Base-by-base conservation (phyloP, 2,113 vertebrate species). In the Ceratotherium simum region DNA sequence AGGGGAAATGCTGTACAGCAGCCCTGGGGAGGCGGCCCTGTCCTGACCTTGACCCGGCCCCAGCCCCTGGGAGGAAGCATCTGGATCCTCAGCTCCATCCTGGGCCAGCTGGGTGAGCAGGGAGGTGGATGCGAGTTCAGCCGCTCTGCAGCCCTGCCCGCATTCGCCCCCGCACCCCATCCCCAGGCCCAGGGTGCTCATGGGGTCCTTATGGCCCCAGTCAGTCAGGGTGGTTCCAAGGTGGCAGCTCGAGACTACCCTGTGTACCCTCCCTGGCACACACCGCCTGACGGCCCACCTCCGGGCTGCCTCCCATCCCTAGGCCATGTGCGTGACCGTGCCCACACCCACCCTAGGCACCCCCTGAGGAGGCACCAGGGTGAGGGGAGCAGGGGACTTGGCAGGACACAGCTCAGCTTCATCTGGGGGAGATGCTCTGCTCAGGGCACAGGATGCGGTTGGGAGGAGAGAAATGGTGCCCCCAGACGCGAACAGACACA, bases 111-210 rank as follows among this genome's bases (percentile, higher is more conserved):
- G 80, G 60, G n/a, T 3, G 12, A 62, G n/a, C 27, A 39, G 54
- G 5, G 20, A 93, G 39, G 11, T 4, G 20, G 81, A 8, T 1
- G 0, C 20, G 42, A 51, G 42, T 23, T 83, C 0, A 0, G 51
- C 42, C 42, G 36, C 85, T 79, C 48, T 17, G 42, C 20, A 58
- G 27, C 21, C 17, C 25, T 36, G 20, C 29, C 58, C 6, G 20
- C 9, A 1, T 4, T 69, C 5, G 0, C 46, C n/a, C 14, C 36
- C 3, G 17, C 5, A 5, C 27, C 16, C n/a, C 64, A 31, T 46
- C 18, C 18, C 42, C 12, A 64, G 36, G 36, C 62, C 29, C 60
- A 10, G 29, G 51, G 13, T 33, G 42, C 21, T 42, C 25, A 23
- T 0, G 2, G 33, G 82, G 39, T 23, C 14, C 39, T 42, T 8